phyloP scores from a whole-genome alignment of 2,888 invertebrate species.

The Troilus luridus region DNA sequence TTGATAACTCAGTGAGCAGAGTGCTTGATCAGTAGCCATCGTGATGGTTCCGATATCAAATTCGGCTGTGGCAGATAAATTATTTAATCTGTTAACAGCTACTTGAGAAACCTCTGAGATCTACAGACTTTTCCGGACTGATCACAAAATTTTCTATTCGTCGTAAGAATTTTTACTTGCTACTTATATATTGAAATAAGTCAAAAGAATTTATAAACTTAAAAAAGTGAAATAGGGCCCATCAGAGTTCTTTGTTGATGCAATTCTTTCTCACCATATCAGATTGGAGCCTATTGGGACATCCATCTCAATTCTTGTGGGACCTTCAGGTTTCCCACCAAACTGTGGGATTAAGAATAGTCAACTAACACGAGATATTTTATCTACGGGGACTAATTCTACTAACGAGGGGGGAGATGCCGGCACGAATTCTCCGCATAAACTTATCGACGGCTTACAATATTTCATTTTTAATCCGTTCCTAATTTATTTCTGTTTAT shows the following conservation, averaged over 20 bases:
- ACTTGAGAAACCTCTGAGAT: no score
- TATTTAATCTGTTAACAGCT: no score
- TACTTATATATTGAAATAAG: no score
- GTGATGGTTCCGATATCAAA: no score
- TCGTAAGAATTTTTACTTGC: no score
- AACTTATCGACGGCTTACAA: background rate
- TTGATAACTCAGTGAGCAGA: no score
- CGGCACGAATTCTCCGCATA: background rate
- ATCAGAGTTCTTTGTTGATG: background rate
- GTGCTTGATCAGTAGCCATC: no score
- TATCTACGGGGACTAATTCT: background rate
- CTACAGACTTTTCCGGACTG: no score
- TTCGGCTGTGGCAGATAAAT: no score
- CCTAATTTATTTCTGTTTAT: background rate
- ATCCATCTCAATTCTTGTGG: background rate
- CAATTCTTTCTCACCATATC: background rate
- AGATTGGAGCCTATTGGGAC: background rate
- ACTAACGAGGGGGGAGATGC: background rate
- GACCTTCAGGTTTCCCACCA: background rate
- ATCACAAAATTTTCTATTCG: no score
- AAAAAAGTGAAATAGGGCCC: background rate
- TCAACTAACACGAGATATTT: background rate
- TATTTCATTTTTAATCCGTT: background rate
- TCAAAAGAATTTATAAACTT: no score
- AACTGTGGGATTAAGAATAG: background rate